phyloP scores from a whole-genome alignment of 2,113 vertebrate genomes.

The Apus apus region DNA sequence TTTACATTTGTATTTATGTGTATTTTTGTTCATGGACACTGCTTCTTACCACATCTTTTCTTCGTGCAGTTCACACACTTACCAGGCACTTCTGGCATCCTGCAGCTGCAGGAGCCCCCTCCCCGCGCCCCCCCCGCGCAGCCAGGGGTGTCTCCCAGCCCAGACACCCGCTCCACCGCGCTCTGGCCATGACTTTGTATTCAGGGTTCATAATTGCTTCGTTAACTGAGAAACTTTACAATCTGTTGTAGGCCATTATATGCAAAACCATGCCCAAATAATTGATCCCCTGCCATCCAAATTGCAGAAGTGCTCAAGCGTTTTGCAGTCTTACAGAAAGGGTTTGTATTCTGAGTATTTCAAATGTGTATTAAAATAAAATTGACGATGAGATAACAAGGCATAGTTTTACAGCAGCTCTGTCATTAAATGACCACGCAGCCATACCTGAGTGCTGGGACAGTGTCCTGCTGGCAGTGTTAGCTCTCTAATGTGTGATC shows the following conservation, averaged over 20 bases:
- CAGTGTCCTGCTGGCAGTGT: background rate
- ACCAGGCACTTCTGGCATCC: background rate
- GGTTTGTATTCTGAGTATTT: slow-evolving; percentile 33
- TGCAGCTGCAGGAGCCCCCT: background rate
- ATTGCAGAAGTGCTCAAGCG: slow-evolving; percentile 5
- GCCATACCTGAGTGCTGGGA: background rate
- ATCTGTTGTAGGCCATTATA: slow-evolving; percentile 66
- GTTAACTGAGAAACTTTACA: slow-evolving; percentile 67
- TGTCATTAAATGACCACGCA: background rate
- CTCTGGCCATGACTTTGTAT: slow-evolving; percentile 44
- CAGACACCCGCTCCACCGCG: slow-evolving; percentile 51
- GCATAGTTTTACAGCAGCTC: background rate
- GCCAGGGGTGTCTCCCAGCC: background rate
- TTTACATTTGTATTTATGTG: background rate
- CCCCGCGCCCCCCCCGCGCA: background rate
- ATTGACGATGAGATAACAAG: slow-evolving; percentile 30
- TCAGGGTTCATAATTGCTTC: slow-evolving; percentile 51
- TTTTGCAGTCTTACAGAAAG: slow-evolving; percentile 4
- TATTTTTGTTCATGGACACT: background rate
- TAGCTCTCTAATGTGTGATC: background rate
- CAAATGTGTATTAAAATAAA: slow-evolving; percentile 30
- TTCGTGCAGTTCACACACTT: background rate
- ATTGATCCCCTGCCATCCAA: slow-evolving; percentile 54
- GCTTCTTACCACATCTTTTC: background rate
- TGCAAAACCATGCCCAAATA: slow-evolving; percentile 66